phyloP scores from a whole-genome alignment of 2,888 invertebrate species.

The Acleris literana region DNA sequence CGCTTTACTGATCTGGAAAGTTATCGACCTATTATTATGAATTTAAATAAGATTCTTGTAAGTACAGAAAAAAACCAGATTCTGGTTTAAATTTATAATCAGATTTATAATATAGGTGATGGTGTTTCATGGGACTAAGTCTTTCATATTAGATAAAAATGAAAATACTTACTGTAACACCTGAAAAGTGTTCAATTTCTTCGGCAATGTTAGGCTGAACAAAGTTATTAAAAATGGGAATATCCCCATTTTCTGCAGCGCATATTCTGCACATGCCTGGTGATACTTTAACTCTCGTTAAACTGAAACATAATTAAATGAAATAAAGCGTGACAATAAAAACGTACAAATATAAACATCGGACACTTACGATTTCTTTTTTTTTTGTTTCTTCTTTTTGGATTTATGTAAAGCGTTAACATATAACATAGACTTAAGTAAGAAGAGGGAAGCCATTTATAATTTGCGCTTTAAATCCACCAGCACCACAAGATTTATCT shows the following conservation, averaged over 20 bases:
- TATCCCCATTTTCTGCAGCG: conserved; percentile 59
- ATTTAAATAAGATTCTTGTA: too few relatives aligned
- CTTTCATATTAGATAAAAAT: background rate
- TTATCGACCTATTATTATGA: too few relatives aligned
- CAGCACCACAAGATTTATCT: background rate
- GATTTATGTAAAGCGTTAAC: conserved; percentile 64
- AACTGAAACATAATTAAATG: conserved; percentile 45
- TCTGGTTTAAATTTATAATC: too few relatives aligned
- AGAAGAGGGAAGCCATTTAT: conserved; percentile 66
- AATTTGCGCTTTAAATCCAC: background rate
- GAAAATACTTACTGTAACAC: conserved; percentile 62
- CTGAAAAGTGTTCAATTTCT: conserved; percentile 68
- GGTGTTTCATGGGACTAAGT: too few relatives aligned
- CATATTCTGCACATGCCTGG: conserved; percentile 66
- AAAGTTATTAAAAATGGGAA: conserved; percentile 69
- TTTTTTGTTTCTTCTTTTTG: conserved; percentile 62
- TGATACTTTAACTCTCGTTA: conserved; percentile 43
- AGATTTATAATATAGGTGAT: too few relatives aligned
- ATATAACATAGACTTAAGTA: conserved; percentile 71
- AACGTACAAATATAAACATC: conserved; percentile 10
- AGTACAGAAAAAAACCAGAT: too few relatives aligned
- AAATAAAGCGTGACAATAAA: background rate
- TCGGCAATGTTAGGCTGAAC: conserved; percentile 64
- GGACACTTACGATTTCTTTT: conserved; percentile 58
- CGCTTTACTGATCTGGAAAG: conserved; percentile 58